Conservation (phyloP, 2,113 vertebrate genomes). For the Microtus richardsoni region DNA sequence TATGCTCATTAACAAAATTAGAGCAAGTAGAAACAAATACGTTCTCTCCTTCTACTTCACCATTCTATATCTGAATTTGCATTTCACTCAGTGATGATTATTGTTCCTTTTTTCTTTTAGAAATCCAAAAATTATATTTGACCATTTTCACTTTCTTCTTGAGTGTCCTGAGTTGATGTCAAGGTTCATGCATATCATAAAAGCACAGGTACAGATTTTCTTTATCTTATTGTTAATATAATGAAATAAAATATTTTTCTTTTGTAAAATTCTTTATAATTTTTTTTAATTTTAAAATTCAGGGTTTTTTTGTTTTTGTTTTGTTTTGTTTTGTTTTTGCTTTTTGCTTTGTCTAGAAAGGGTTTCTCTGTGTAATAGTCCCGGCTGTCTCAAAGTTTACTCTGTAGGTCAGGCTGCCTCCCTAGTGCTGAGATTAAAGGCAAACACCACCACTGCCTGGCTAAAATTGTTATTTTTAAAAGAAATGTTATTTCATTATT, state of each 20-base stretch:
- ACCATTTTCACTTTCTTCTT: slow-evolving; percentile 99
- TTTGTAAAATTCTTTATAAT: background rate
- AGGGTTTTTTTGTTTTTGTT: background rate
- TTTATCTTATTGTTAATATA: slow-evolving; percentile 50
- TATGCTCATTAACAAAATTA: background rate
- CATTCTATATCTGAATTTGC: slow-evolving; percentile 34
- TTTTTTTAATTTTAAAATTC: background rate
- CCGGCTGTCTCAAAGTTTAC: background rate
- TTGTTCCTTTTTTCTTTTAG: slow-evolving; percentile 84
- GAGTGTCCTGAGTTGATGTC: slow-evolving; percentile 99
- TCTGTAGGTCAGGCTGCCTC: background rate
- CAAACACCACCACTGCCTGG: background rate
- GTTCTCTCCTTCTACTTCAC: slow-evolving; percentile 12
- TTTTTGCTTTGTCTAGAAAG: background rate
- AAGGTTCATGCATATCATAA: slow-evolving; percentile 99
- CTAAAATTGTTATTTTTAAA: background rate
- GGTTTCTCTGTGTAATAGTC: background rate
- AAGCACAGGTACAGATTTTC: slow-evolving; percentile 93
- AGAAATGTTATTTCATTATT: background rate
- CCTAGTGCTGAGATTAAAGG: background rate
- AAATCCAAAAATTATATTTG: slow-evolving; percentile 99
- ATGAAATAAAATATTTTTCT: background rate
- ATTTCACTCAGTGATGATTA: slow-evolving; percentile 36
- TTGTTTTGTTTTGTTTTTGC: fast-evolving
- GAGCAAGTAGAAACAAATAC: background rate